Evolutionary conservation across 1,140 invertebrate species (phyloP).

Genomic region (Drosophila cardini): DNA sequence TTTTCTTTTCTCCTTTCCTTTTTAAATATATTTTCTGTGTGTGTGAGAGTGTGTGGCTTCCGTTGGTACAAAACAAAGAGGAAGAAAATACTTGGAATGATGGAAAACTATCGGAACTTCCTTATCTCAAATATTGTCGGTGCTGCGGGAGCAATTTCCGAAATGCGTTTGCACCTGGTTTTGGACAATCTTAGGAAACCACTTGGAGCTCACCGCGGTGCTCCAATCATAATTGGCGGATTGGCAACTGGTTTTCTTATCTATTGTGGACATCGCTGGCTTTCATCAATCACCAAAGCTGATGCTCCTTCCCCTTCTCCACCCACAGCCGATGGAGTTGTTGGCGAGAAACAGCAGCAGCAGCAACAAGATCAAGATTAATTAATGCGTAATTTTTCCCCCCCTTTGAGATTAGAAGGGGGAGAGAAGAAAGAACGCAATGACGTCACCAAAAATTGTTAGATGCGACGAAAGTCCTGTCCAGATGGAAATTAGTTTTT

Average conservation of each 20-base stretch:
- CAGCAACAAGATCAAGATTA: background rate
- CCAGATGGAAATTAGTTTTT: background rate
- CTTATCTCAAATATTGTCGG: background rate
- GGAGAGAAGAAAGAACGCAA: too few relatives aligned
- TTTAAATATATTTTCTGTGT: background rate
- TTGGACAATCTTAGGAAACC: slow-evolving; percentile 18
- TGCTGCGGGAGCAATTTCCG: background rate
- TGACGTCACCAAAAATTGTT: too few relatives aligned
- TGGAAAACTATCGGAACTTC: background rate
- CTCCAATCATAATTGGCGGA: slow-evolving; percentile 15
- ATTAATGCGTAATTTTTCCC: too few relatives aligned
- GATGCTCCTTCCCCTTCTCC: background rate
- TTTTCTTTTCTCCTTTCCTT: background rate
- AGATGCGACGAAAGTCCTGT: too few relatives aligned
- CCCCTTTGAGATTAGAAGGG: background rate
- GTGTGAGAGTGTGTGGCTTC: background rate
- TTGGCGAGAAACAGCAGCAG: background rate
- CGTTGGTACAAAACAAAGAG: background rate
- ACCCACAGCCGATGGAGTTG: background rate
- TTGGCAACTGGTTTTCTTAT: slow-evolving; percentile 14
- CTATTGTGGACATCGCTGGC: slow-evolving; percentile 31
- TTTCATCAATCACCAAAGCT: background rate
- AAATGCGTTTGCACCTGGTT: background rate
- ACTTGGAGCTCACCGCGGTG: background rate
- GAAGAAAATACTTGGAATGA: background rate